Evolutionary conservation across 2,797 vertebrate genomes (phyloP).

Genomic region (Sphenopsis melanotis): DNA sequence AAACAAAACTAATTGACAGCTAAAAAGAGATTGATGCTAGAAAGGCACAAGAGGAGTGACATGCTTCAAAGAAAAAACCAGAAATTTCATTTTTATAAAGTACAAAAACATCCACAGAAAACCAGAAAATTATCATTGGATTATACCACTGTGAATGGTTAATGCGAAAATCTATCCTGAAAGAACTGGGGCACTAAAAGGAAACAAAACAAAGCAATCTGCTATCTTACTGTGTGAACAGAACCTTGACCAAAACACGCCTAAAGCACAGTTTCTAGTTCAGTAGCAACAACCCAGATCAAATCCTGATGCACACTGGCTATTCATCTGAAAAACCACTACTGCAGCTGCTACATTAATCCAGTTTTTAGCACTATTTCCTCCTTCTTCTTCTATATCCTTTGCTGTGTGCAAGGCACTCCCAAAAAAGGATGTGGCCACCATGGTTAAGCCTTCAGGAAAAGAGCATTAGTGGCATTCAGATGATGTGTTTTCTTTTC

Average conservation of each 20-base stretch:
- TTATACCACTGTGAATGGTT: background rate
- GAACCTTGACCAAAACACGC: background rate
- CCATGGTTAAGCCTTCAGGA: background rate
- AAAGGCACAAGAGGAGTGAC: background rate
- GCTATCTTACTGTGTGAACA: background rate
- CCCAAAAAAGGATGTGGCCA: background rate
- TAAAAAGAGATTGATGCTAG: background rate
- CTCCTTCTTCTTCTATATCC: background rate
- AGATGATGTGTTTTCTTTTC: background rate
- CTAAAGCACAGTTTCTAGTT: background rate
- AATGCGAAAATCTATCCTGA: background rate
- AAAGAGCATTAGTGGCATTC: background rate
- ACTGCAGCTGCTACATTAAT: background rate
- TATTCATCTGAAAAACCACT: background rate
- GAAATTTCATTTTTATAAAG: background rate
- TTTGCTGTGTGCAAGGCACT: background rate
- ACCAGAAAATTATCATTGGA: background rate
- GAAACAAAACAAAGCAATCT: background rate
- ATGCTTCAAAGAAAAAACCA: background rate
- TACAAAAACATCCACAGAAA: background rate
- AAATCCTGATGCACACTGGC: background rate
- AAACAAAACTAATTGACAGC: background rate
- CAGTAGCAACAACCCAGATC: background rate
- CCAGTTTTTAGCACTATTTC: background rate
- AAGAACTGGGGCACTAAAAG: slow-evolving; percentile 10